phyloP scores from a whole-genome alignment of 2,888 invertebrate genomes.

The Trachelus iudaicus region DNA sequence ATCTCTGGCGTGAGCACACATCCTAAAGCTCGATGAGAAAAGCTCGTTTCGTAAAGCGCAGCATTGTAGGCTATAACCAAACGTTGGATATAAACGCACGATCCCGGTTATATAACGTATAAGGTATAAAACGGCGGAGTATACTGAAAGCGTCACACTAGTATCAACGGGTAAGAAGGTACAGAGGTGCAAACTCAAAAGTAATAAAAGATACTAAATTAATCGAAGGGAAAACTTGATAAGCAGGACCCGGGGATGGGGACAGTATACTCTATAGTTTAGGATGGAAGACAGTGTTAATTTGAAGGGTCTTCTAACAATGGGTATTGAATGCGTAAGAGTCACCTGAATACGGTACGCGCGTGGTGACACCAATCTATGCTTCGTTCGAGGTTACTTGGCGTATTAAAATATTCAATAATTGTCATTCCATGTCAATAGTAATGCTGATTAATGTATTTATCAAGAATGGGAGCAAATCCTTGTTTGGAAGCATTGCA shows the following conservation, averaged over 20 bases:
- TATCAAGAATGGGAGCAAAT: background rate
- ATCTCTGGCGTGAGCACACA: background rate
- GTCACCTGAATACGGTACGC: background rate
- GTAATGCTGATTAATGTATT: background rate
- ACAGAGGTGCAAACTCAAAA: too few relatives aligned
- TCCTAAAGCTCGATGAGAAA: background rate
- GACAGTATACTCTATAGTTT: too few relatives aligned
- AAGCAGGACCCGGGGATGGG: too few relatives aligned
- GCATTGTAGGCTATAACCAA: background rate
- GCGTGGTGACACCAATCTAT: background rate
- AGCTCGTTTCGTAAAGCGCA: background rate
- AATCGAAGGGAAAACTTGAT: too few relatives aligned
- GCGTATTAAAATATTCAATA: background rate
- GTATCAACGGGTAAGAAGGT: too few relatives aligned
- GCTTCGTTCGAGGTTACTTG: background rate
- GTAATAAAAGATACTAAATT: too few relatives aligned
- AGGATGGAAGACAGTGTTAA: too few relatives aligned
- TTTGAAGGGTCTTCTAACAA: too few relatives aligned
- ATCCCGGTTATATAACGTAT: background rate
- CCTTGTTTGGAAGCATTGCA: background rate
- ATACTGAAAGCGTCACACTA: too few relatives aligned
- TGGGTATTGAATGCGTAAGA: too few relatives aligned
- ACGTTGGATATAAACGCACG: background rate
- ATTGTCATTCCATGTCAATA: background rate
- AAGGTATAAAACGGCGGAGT: background rate